Conservation (phyloP, 2,797 vertebrate genomes). For the Macroramphosus scolopax region DNA sequence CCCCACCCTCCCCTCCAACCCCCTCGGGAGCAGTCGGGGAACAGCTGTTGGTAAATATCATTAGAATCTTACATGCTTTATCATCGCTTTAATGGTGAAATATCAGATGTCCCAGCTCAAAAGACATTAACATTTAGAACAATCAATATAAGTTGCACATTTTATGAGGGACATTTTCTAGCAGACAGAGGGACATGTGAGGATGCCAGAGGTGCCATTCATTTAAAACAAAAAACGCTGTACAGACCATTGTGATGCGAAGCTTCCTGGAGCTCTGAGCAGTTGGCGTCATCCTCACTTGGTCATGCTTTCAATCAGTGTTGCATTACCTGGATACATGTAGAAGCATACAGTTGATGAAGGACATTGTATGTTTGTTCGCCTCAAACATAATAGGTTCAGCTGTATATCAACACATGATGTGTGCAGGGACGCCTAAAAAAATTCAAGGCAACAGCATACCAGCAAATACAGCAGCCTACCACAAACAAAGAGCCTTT, state of each 20-base stretch:
- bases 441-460: no score
- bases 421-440: no score
- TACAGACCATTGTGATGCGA: constrained; percentile 60
- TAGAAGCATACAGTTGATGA: constrained; percentile 13
- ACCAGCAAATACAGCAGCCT: no score
- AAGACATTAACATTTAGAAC: constrained; percentile 79
- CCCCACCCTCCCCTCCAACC: constrained; percentile 18
- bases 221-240: constrained; percentile 44
- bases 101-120: constrained; percentile 70
- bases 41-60: constrained; percentile 82
- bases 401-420: no score
- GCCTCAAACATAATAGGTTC: no score
- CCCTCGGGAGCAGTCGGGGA: constrained; percentile 55
- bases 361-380: constrained; percentile 4
- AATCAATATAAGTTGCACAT: constrained; percentile 78
- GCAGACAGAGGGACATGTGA: constrained; percentile 51
- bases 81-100: constrained; percentile 74
- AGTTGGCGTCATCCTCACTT: constrained; percentile 28
- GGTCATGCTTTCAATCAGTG: constrained; percentile 26
- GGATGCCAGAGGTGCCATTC: constrained; percentile 54
- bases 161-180: constrained; percentile 68
- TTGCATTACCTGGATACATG: constrained; percentile 21
- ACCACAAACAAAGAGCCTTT: no score
- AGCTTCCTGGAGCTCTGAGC: constrained; percentile 39
- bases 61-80: constrained; percentile 76